Evolutionary conservation across 2,888 invertebrate species (phyloP), one percentile per base, ranked within the genome.

Genomic region (Hypselothyrea guttata): DNA sequence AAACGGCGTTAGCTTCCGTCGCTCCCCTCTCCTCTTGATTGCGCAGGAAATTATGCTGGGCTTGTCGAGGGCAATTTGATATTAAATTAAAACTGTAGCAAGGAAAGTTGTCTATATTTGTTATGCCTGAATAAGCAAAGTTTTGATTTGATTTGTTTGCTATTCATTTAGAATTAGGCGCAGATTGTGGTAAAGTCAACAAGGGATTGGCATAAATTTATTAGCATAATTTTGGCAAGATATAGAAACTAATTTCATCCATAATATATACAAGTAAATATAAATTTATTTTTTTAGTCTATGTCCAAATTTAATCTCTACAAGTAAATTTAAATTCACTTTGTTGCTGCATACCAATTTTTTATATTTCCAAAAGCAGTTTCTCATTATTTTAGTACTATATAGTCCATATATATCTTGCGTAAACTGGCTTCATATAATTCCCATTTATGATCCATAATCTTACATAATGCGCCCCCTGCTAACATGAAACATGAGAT

Each of bases 371-470:
- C 28, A 53, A 54, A 52, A 41, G 44, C 33, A 68, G 51, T 44
- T 68, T 40, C 22, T 18, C 11, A n/a, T n/a, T n/a, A n/a, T 33
- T 58, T 45, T 28, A 15, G 11, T 13, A 9, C 37, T 9, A 22
- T 16, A 37, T 8, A 8, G 13, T 9, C 16, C 13, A 40, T 16
- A n/a, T 8, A 30, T 30, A 51, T 59, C 54, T 37, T 44, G 28
- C 49, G 27, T 44, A 56, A 74, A 76, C 76, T 73, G 64, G 63
- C 64, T 59, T 62, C 63, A 87, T 88, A 86, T 84, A 88, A 88
- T 86, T 82, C 85, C 75, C 89, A 89, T 89, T 89, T 89, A 88
- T 89, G 88, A 88, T 88, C 87, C 86, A 79, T 89, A 89, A 89
- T 88, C 89, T 83, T 74, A 86, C 83, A 87, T 87, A 89, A 89